Evolutionary conservation across 1,140 invertebrate genomes (phyloP), one percentile per base, ranked within the genome.

Genomic region (Myzus persicae): DNA sequence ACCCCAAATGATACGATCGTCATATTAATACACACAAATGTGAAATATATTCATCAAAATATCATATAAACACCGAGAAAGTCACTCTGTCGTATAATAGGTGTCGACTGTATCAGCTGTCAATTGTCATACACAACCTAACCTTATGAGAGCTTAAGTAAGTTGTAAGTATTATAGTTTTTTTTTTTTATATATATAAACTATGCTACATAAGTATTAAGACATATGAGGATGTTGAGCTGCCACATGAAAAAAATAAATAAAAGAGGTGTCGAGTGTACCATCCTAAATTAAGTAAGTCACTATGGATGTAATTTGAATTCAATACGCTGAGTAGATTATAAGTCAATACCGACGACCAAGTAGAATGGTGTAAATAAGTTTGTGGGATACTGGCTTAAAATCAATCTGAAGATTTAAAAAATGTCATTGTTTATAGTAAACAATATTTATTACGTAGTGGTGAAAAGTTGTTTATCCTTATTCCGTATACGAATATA

Each of bases 21-120:
- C 31, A n/a, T 67, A 59, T 59, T 54, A 4, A 14, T 67, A n/a
- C 2, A 67, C 31, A 11, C 31, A n/a, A 14, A 67, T 3, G 31
- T n/a, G 31, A 4, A 31, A 59, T 31, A 59, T 1, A 67, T 67
- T 0, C 0, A n/a, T 0, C 0, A n/a, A 67, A n/a, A 67, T n/a
- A 67, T 9, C 7, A 44, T 44, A 31, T 18, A 67, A 67, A 14
- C 31, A 4, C 31, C 2, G 9, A n/a, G 31, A 67, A 67, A 31
- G 11, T 67, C 11, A 31, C 11, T n/a, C 31, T 67, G 31, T 11
- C n/a, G 31, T 20, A 59, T 59, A 59, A 4, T 59, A 31, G 59
- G 11, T 67, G 2, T 67, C 59, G 8, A 54, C 24, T 22, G 24
- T 54, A 31, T 8, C 54, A 44, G 4, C 26, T 8, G 9, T 67